Evolutionary conservation across 2,797 vertebrate species (phyloP).

Genomic region (Acanthurus lineatus): DNA sequence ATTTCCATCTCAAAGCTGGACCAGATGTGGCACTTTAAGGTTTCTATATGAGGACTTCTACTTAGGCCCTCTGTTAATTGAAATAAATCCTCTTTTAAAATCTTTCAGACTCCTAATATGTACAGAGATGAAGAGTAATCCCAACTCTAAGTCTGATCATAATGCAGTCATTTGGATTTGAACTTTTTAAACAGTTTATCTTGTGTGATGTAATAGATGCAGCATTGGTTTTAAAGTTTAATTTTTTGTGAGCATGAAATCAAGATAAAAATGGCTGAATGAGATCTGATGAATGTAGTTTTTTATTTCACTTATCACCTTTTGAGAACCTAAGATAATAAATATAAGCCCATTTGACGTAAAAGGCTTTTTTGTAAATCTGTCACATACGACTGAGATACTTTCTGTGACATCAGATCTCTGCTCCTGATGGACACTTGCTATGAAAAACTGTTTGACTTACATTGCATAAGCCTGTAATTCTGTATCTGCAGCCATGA

Average conservation of each 20-base stretch:
- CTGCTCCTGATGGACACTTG: not conserved
- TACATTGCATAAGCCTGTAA: not conserved
- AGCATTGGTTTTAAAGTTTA: not conserved
- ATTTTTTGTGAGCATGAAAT: conserved; percentile 14
- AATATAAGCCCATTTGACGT: not conserved
- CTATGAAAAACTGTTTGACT: not conserved
- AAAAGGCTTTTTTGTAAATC: not conserved
- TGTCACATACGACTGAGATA: not conserved
- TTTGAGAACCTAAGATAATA: not conserved
- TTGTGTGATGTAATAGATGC: conserved; percentile 4
- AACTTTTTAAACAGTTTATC: conserved; percentile 29
- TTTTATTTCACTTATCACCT: not conserved
- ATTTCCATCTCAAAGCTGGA: not conserved
- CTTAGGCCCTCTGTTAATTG: not conserved
- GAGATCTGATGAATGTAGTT: not conserved
- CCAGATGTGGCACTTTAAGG: conserved; percentile 25
- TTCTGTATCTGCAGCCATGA: not conserved
- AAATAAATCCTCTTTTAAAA: conserved; percentile 17
- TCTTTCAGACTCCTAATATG: conserved; percentile 12
- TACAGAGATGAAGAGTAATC: conserved; percentile 41
- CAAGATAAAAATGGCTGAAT: not conserved
- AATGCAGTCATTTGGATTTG: conserved; percentile 28
- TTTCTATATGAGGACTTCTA: not conserved
- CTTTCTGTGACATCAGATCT: not conserved
- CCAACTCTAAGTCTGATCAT: conserved; percentile 46